A percentile compares a stretch with the other conserved stretches of the same genome.
Evolutionary conservation across 1,140 invertebrate species (phyloP).

Genomic region (Helicoverpa zea): DNA sequence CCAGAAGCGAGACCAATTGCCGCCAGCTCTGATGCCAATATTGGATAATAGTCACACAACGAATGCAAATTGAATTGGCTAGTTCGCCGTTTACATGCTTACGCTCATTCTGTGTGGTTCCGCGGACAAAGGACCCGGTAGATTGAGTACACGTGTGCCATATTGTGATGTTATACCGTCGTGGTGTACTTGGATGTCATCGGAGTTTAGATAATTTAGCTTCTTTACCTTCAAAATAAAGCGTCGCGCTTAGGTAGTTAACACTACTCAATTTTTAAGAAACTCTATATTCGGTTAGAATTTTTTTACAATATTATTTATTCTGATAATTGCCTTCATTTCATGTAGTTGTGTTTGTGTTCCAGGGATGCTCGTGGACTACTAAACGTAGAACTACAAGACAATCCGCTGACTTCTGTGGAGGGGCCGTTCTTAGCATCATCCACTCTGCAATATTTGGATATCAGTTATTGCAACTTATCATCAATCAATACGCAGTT

Average conservation of each 20-base stretch:
- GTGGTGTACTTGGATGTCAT: background rate
- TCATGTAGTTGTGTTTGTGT: slow-evolving; percentile 57
- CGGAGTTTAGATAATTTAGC: background rate
- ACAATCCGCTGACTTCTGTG: slow-evolving; percentile 89
- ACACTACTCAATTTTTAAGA: too few relatives aligned
- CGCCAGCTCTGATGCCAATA: slow-evolving; percentile 69
- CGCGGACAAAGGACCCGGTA: slow-evolving; percentile 8
- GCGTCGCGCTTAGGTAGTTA: too few relatives aligned
- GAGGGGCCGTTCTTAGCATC: slow-evolving; percentile 90
- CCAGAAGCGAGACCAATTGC: slow-evolving; percentile 71
- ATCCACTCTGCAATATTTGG: slow-evolving; percentile 89
- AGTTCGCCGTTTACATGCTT: slow-evolving; percentile 55
- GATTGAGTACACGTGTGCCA: background rate
- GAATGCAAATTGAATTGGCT: slow-evolving; percentile 78
- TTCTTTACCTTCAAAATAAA: background rate
- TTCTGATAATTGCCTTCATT: background rate
- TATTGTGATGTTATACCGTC: background rate
- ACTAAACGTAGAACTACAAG: slow-evolving; percentile 90
- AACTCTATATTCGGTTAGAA: too few relatives aligned
- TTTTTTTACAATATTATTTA: too few relatives aligned
- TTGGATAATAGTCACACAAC: slow-evolving; percentile 80
- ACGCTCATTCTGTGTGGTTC: slow-evolving; percentile 24
- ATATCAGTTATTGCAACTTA: slow-evolving; percentile 89
- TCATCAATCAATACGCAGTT: slow-evolving; percentile 88
- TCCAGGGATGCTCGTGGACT: slow-evolving; percentile 90